Percentiles rank a stretch among this genome's conserved stretches.
Evolutionary conservation across 2,113 vertebrate species (phyloP).

Genomic region (Carassius gibelio): DNA sequence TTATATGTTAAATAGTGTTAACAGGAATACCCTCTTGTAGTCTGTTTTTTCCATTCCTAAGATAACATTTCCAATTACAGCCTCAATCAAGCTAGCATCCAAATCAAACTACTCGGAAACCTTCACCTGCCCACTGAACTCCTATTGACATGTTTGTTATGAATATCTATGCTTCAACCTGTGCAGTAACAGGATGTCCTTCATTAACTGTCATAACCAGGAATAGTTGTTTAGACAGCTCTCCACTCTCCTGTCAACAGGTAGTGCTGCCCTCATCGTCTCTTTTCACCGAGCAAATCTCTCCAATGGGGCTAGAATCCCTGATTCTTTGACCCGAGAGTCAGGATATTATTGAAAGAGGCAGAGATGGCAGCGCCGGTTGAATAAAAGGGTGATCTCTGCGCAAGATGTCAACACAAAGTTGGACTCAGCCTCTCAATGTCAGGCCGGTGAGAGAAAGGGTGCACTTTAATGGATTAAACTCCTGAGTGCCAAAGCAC

Average conservation of each 20-base stretch:
- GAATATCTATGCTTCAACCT: slow-evolving; percentile 48
- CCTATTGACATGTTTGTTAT: slow-evolving; percentile 41
- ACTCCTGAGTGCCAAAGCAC: slow-evolving; percentile 67
- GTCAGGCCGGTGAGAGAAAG: slow-evolving; percentile 69
- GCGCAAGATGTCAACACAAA: slow-evolving; percentile 73
- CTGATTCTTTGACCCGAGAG: slow-evolving; percentile 60
- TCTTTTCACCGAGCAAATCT: slow-evolving; percentile 56
- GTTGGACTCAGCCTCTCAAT: slow-evolving; percentile 72
- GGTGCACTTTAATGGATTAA: slow-evolving; percentile 80
- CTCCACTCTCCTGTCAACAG: slow-evolving; percentile 52
- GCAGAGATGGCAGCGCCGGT: slow-evolving; percentile 62
- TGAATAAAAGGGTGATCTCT: slow-evolving; percentile 69
- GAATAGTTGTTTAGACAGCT: slow-evolving; percentile 47
- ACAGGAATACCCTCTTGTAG: slow-evolving; percentile 78
- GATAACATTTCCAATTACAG: slow-evolving; percentile 62
- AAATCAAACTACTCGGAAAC: slow-evolving; percentile 5
- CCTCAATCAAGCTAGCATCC: not conserved
- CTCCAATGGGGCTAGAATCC: slow-evolving; percentile 37
- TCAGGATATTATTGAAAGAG: slow-evolving; percentile 66
- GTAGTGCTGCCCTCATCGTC: slow-evolving; percentile 44
- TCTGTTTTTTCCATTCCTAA: slow-evolving; percentile 72
- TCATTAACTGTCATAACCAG: slow-evolving; percentile 55
- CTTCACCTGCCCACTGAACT: slow-evolving; percentile 7
- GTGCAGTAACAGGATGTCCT: slow-evolving; percentile 39
- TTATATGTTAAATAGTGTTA: slow-evolving; percentile 84